Percentiles rank a stretch among this genome's conserved stretches.
Evolutionary conservation across 37 sponge, comb jelly and placozoan species (phyloP).

Genomic region (Beroe ovata): DNA sequence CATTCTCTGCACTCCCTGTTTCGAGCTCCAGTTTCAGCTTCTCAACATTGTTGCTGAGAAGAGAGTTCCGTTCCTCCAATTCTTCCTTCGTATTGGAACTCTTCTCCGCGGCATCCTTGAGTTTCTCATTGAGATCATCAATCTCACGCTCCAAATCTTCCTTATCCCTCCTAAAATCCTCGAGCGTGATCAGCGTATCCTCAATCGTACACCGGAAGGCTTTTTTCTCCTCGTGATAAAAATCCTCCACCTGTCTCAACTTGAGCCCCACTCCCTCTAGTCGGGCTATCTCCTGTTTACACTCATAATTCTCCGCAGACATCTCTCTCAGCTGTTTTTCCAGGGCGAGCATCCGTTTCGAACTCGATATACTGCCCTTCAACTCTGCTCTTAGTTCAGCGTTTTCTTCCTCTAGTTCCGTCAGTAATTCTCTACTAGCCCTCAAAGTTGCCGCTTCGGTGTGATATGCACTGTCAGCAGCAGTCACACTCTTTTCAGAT

Average conservation of each 20-base stretch:
- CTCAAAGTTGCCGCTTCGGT: not conserved
- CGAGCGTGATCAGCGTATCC: conserved; percentile 40
- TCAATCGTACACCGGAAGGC: conserved; percentile 47
- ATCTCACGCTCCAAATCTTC: not conserved
- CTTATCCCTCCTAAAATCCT: conserved; percentile 60
- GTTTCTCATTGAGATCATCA: not conserved
- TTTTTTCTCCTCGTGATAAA: conserved; percentile 63
- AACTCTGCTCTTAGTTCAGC: conserved; percentile 11
- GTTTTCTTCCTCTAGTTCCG: conserved; percentile 53
- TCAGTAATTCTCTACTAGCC: not conserved
- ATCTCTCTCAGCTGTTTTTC: conserved; percentile 10
- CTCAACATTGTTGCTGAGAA: conserved; percentile 26
- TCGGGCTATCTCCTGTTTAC: not conserved
- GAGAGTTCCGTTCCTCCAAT: conserved; percentile 6
- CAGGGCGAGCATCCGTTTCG: not conserved
- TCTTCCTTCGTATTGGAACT: not conserved
- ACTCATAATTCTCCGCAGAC: conserved; percentile 3
- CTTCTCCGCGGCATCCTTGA: conserved; percentile 32
- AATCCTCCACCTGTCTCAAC: conserved; percentile 50
- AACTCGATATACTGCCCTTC: not conserved
- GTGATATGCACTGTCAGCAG: not conserved
- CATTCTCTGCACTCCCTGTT: conserved; percentile 17
- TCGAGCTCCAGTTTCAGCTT: conserved; percentile 41
- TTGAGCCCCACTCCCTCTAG: conserved; percentile 10
- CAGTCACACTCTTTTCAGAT: not conserved